Percentiles rank a stretch among this genome's conserved stretches.
Conservation (phyloP, 2,888 invertebrate species). For the Sylvicola fuscatus region DNA sequence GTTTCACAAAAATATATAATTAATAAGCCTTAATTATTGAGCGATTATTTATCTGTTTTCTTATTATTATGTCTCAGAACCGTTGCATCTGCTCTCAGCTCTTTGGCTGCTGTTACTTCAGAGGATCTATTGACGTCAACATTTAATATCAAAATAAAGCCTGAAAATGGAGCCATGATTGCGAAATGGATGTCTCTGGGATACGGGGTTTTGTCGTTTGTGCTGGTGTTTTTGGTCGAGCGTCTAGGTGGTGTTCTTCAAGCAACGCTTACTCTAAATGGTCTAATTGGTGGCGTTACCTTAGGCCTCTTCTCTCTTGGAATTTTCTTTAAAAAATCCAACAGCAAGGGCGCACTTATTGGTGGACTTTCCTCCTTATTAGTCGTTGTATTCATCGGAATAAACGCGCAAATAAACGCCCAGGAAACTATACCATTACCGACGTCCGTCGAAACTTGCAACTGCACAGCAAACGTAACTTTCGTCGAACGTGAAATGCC, state of each 20-base stretch:
- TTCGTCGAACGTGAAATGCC: not conserved
- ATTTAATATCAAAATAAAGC: slow-evolving; percentile 46
- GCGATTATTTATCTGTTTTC: slow-evolving; percentile 8
- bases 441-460: slow-evolving; percentile 16
- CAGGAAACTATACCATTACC: slow-evolving; percentile 14
- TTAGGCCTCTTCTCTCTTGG: slow-evolving; percentile 73
- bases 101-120: slow-evolving; percentile 75
- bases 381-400: slow-evolving; percentile 22
- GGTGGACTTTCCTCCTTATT: slow-evolving; percentile 19
- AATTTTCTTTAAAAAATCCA: slow-evolving; percentile 76
- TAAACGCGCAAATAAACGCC: slow-evolving; percentile 19
- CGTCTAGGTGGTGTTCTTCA: slow-evolving; percentile 73
- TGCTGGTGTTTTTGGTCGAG: slow-evolving; percentile 68
- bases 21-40: slow-evolving; percentile 9
- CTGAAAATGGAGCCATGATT: slow-evolving; percentile 52
- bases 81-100: slow-evolving; percentile 87
- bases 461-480: slow-evolving; percentile 14
- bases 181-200: slow-evolving; percentile 47
- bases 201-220: slow-evolving; percentile 58
- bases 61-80: slow-evolving; percentile 44
- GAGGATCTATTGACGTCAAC: slow-evolving; percentile 66
- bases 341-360: slow-evolving; percentile 39
- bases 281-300: slow-evolving; percentile 74
- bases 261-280: slow-evolving; percentile 72
- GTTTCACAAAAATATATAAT: slow-evolving; percentile 1